phyloP scores from a whole-genome alignment of 1,140 invertebrate genomes.

The Antheraea mylitta region DNA sequence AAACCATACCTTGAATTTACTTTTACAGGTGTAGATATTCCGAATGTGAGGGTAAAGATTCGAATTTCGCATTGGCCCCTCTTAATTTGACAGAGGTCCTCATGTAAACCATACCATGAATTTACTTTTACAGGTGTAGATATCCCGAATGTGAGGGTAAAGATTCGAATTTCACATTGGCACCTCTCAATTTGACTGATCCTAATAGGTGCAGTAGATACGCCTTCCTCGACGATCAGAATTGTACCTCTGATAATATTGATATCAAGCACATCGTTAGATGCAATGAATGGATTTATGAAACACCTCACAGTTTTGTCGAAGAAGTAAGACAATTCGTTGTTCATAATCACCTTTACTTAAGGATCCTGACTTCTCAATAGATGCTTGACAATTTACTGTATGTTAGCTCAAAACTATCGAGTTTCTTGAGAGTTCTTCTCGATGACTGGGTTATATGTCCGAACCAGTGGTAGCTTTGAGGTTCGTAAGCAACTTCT shows the following conservation, averaged over 20 bases:
- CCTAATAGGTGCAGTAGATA: conserved; percentile 3
- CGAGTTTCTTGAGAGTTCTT: too few species aligned
- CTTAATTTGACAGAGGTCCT: too few species aligned
- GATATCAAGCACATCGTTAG: background rate
- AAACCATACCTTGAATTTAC: too few species aligned
- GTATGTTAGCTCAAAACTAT: too few species aligned
- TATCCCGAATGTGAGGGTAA: conserved; percentile 11
- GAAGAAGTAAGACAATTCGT: conserved; percentile 7
- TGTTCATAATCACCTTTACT: background rate
- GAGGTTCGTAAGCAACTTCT: too few species aligned
- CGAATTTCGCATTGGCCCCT: background rate
- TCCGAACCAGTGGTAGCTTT: too few species aligned
- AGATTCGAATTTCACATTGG: background rate
- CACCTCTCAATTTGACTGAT: background rate
- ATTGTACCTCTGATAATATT: background rate
- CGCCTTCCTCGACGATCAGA: background rate
- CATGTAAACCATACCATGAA: too few species aligned
- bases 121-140: conserved; percentile 1
- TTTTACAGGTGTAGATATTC: conserved; percentile 8
- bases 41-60: conserved; percentile 6
- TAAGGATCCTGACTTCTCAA: too few species aligned
- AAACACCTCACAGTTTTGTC: conserved; percentile 4
- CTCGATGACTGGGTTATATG: too few species aligned
- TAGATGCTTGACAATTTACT: too few species aligned
- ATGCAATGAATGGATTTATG: conserved; percentile 9